Evolutionary conservation across 2,797 vertebrate species (phyloP).

Genomic region (Anisognathus igniventris): DNA sequence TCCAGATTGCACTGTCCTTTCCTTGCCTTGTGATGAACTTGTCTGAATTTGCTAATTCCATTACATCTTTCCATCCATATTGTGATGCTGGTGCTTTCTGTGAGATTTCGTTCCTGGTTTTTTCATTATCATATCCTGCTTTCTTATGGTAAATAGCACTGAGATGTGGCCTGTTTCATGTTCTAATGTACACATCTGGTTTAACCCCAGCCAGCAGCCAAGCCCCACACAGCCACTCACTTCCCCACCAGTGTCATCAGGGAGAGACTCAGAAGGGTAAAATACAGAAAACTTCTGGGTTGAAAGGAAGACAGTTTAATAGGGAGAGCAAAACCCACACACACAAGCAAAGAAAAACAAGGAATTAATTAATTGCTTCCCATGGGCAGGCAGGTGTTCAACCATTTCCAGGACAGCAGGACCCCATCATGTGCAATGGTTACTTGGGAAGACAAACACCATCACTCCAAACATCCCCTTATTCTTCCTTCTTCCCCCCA

Average conservation of each 20-base stretch:
- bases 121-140: not conserved
- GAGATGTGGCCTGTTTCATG: not conserved
- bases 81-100: not conserved
- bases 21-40: not conserved
- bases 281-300: not conserved
- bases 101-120: not conserved
- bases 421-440: not conserved
- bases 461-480: too few species aligned
- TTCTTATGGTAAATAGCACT: not conserved
- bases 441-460: not conserved
- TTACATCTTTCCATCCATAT: not conserved
- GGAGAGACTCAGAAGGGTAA: not conserved
- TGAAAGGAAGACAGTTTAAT: not conserved
- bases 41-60: not conserved
- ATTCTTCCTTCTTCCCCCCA: not conserved
- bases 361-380: not conserved
- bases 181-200: not conserved
- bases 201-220: not conserved
- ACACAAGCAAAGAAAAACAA: not conserved
- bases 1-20: not conserved
- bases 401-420: not conserved
- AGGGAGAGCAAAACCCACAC: not conserved
- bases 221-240: not conserved
- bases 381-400: not conserved
- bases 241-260: not conserved